Evolutionary conservation across 2,888 invertebrate species (phyloP).

Genomic region (Drosophila melanosoma): DNA sequence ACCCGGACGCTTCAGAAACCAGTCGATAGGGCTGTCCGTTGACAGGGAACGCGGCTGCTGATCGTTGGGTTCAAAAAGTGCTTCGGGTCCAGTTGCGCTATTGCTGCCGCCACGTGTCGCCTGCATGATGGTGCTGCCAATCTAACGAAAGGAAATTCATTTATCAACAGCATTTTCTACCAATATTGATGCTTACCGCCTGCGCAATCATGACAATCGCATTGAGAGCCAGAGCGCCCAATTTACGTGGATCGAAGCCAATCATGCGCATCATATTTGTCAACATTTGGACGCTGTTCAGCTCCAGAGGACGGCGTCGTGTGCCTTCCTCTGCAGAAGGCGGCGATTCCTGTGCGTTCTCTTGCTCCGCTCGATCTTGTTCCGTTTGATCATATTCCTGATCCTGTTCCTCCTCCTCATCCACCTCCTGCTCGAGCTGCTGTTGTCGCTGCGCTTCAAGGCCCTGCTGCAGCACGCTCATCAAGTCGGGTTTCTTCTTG

Average conservation of each 20-base stretch:
- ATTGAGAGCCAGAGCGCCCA: conserved; percentile 93
- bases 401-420: conserved; percentile 26
- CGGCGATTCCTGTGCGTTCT: conserved; percentile 67
- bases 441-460: conserved; percentile 32
- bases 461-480: conserved; percentile 71
- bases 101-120: conserved; percentile 49
- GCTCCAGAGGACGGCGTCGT: conserved; percentile 38
- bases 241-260: conserved; percentile 91
- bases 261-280: conserved; percentile 88
- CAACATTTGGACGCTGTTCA: conserved; percentile 70
- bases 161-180: neutral
- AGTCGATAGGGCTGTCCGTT: conserved; percentile 86
- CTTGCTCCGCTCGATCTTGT: conserved; percentile 44
- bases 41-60: conserved; percentile 76
- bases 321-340: conserved; percentile 36
- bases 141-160: conserved; percentile 15
- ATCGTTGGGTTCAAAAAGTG: conserved; percentile 59
- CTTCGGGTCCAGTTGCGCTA: conserved; percentile 69
- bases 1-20: conserved; percentile 88
- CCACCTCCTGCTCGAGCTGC: conserved; percentile 20
- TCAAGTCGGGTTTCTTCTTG: conserved; percentile 64
- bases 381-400: conserved; percentile 38
- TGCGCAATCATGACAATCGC: conserved; percentile 93
- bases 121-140: conserved; percentile 80
- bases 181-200: conserved; percentile 87